Conservation (phyloP, 2,797 vertebrate species). For the Enteromius unitaeniatus region DNA sequence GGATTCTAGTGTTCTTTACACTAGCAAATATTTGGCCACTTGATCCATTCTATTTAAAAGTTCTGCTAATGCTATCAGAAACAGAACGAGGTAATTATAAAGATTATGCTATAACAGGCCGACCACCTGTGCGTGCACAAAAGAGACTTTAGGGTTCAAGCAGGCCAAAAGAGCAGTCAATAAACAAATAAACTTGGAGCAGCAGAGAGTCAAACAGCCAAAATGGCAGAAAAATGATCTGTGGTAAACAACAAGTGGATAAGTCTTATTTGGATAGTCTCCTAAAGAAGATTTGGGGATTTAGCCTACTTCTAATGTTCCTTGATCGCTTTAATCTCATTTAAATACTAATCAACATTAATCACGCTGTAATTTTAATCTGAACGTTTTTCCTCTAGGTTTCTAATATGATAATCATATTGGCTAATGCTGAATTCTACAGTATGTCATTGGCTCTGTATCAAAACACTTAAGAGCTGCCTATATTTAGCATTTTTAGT, state of each 20-base stretch:
- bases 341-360: not conserved
- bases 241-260: slow-evolving; percentile 28
- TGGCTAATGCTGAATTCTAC: not conserved
- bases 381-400: not conserved
- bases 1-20: slow-evolving; percentile 2
- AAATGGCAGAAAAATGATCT: not conserved
- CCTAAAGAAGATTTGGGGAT: not conserved
- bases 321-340: not conserved
- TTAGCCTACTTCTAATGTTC: slow-evolving; percentile 6
- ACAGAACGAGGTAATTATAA: not conserved
- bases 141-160: slow-evolving; percentile 19
- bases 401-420: not conserved
- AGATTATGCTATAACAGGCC: slow-evolving; percentile 20
- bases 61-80: not conserved
- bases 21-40: slow-evolving; percentile 33
- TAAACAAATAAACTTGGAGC: not conserved
- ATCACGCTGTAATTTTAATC: not conserved
- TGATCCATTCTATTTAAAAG: slow-evolving; percentile 36
- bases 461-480: not conserved
- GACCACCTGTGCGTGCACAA: slow-evolving; percentile 26
- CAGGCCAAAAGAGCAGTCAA: not conserved
- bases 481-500: not conserved
- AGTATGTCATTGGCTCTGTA: not conserved
- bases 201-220: not conserved
- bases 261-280: slow-evolving; percentile 14